These are phyloP conservation scores for Physella acuta DNA, from an alignment of 1,140 invertebrate species.

Conservation along the genomic window DNA sequence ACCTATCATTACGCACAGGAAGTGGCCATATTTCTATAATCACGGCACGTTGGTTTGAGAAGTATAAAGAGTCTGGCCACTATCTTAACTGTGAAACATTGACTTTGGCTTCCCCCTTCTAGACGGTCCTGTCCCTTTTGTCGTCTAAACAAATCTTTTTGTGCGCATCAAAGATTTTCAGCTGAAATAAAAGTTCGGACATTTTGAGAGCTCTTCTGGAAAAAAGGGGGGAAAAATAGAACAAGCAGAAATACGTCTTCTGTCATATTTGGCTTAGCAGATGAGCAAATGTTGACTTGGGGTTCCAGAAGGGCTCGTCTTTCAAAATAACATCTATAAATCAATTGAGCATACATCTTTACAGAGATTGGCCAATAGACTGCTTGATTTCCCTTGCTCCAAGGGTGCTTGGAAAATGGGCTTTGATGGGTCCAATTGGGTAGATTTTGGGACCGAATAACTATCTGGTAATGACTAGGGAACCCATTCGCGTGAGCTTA, in stretches of 20 bases:
- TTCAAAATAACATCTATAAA: background rate
- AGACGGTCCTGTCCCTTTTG: too few relatives aligned
- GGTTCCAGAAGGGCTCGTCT: background rate
- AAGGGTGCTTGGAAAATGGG: background rate
- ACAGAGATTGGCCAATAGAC: slow-evolving; percentile 2
- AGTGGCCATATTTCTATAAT: too few relatives aligned
- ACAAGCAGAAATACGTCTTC: background rate
- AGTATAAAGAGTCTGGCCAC: too few relatives aligned
- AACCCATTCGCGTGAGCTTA: too few relatives aligned
- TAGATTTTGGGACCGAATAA: too few relatives aligned
- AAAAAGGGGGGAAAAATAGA: background rate
- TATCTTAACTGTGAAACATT: too few relatives aligned
- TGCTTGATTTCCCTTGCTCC: background rate
- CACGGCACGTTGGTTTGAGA: too few relatives aligned
- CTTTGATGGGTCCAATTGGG: too few relatives aligned
- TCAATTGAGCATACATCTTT: slow-evolving; percentile 15
- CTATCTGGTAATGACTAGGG: too few relatives aligned
- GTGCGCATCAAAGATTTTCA: background rate
- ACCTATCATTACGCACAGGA: too few relatives aligned
- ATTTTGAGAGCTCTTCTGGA: background rate
- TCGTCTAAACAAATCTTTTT: too few relatives aligned
- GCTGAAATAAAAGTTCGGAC: background rate
- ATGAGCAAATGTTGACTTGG: slow-evolving; percentile 8
- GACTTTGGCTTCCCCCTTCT: too few relatives aligned
- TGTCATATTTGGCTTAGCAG: slow-evolving; percentile 5